phyloP scores from a whole-genome alignment of 2,113 vertebrate genomes.

The Misgurnus anguillicaudatus region DNA sequence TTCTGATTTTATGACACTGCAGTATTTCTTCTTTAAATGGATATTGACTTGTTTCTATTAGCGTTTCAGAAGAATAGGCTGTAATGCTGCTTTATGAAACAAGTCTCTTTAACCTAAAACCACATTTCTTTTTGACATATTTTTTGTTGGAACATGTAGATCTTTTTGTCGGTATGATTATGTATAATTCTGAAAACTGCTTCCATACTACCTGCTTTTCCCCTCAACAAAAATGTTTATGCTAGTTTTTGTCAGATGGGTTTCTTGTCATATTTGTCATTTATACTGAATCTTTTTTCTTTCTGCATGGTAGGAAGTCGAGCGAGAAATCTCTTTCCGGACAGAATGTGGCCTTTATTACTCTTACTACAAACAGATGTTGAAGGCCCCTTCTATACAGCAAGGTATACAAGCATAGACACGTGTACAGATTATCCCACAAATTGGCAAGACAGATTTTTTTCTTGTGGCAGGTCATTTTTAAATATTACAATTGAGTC shows the following conservation, averaged over 20 bases:
- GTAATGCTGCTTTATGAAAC: background rate
- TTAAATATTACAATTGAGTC: background rate
- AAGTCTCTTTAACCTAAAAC: background rate
- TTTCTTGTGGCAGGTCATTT: conserved; percentile 2
- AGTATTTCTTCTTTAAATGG: background rate
- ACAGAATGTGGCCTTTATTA: conserved; percentile 98
- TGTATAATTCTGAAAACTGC: background rate
- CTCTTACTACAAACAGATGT: conserved; percentile 98
- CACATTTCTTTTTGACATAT: background rate
- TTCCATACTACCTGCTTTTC: conserved; percentile 21
- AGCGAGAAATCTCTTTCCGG: conserved; percentile 97
- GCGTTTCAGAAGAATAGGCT: background rate
- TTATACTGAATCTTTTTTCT: conserved; percentile 26
- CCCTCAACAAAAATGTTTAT: background rate
- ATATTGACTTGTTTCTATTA: background rate
- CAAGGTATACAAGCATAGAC: conserved; percentile 79
- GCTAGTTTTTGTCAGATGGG: background rate
- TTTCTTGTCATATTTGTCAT: conserved; percentile 34
- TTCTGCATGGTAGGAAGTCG: conserved; percentile 85
- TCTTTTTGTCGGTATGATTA: background rate
- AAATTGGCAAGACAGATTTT: background rate
- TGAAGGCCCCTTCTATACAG: conserved; percentile 86
- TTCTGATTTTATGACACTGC: background rate
- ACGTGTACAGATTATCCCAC: background rate
- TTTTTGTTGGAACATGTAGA: background rate